Evolutionary conservation across 1,140 invertebrate species (phyloP), one percentile per base, ranked within the genome.

Genomic region (Brachionus sp.): DNA sequence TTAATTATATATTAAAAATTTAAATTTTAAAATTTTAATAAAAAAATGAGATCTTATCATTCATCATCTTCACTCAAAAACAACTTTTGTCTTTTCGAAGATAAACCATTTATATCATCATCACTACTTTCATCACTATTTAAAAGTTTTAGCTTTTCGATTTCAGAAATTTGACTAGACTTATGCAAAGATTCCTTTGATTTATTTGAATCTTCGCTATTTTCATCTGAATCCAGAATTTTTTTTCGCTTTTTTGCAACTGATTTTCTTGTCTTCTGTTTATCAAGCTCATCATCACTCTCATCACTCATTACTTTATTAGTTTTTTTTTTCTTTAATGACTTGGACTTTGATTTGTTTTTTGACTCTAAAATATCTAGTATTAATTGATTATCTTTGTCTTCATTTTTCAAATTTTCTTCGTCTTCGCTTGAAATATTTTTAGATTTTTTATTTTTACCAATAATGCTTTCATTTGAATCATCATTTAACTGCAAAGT

Each of bases 41-140:
- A 46, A 46, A 9, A 46, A 12, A 23, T 75, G 25, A 25, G 9
- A 44, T 75, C 12, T 16, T 75, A n/a, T n/a, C 46, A 75, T 25
- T 75, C 70, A 46, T 75, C 70, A 46, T 75, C 70, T 12, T 75
- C 70, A 75, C 70, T 75, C 44, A 75, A 46, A 46, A 75, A 44
- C 12, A 75, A 46, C 46, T 46, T 75, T 46, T 44, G 70, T n/a
- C 70, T 10, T 46, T 75, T 75, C 5, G 70, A 75, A 44, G 70
- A 44, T 25, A 75, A 35, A 46, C 10, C 23, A 25, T 29, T 44
- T 29, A 75, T 1, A 75, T 75, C 70, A 25, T 75, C 70, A 75
- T 75, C 70, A 46, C 70, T 75, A 4, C 44, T 35, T 13, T 73
- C 70, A 46, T 75, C 70, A 35, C 70, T 75, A 25, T 75, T 39